Base-by-base conservation (phyloP, 2,797 vertebrate genomes). In the Synanceia verrucosa region DNA sequence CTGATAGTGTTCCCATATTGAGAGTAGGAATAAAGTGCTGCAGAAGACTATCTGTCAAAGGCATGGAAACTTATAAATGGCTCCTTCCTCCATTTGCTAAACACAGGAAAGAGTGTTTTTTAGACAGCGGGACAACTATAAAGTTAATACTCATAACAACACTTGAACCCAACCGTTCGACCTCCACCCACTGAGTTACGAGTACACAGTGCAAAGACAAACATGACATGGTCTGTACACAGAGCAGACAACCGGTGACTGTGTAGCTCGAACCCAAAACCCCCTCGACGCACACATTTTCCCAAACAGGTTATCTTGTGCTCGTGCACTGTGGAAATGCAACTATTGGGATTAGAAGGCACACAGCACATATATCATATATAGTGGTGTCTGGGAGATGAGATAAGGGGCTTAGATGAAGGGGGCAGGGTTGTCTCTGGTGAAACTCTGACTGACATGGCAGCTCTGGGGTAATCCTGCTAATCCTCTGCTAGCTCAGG, bases 381-480 rank as follows among this genome's bases (percentile, higher is more conserved):
- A 81, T 73, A 70, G 81, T 44, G 37, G 80, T 72, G 83, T 90
- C 88, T 89, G 91, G 84, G 77, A 87, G 87, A 92, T 86, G 90
- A 92, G 92, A 94, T 94, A 93, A 92, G 76, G 87, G 91, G 88
- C 88, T 94, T 92, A 92, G 76, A 80, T 71, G 84, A 78, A 75
- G 79, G 83, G 81, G 83, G 81, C 61, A 67, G 81, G 79, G 87
- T 57, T 81, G 84, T 85, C 78, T 86, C 84, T 88, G 90, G 77
- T 87, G 79, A 89, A 90, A 86, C 87, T 89, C 89, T 93, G 91
- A 93, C 87, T 91, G 90, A 92, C 92, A 88, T 89, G 78, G 86
- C 86, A 81, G 88, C 89, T 89, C 87, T 84, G 81, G 72, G 65
- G 79, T 93, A 93, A 94, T 93, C 89, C 84, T 78, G 86, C 79